Conservation (phyloP, 2,888 invertebrate genomes). For the Electrophaes corylata region DNA sequence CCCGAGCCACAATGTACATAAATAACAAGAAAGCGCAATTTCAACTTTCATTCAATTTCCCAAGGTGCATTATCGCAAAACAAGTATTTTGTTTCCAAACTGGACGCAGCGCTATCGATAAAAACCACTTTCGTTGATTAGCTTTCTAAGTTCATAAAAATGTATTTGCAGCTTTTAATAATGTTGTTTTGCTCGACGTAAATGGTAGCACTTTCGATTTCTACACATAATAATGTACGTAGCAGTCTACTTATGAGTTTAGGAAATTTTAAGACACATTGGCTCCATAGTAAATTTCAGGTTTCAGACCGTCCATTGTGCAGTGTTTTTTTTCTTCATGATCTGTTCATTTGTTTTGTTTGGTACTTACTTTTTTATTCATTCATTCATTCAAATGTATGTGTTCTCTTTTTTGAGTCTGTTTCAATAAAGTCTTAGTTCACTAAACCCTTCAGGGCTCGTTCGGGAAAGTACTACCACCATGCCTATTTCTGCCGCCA, state of each 20-base stretch:
- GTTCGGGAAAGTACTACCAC: too few relatives aligned
- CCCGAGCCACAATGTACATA: slow-evolving; percentile 20
- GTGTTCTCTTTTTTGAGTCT: too few relatives aligned
- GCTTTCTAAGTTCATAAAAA: slow-evolving; percentile 41
- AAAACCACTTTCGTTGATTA: slow-evolving; percentile 37
- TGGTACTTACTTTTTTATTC: too few relatives aligned
- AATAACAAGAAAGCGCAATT: slow-evolving; percentile 29
- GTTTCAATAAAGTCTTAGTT: too few relatives aligned
- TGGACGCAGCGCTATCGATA: slow-evolving; percentile 22
- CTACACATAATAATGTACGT: slow-evolving; percentile 1
- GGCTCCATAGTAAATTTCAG: too few relatives aligned
- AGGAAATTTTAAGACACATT: too few relatives aligned
- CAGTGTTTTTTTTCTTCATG: too few relatives aligned
- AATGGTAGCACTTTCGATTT: slow-evolving; percentile 26
- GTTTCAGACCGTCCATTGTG: too few relatives aligned
- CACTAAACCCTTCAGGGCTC: too few relatives aligned
- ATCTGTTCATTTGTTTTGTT: too few relatives aligned
- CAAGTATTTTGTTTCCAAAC: slow-evolving; percentile 17
- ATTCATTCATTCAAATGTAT: too few relatives aligned
- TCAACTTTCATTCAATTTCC: slow-evolving; percentile 30
- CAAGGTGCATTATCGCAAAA: slow-evolving; percentile 25
- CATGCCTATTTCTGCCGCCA: too few relatives aligned
- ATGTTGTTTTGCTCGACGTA: slow-evolving; percentile 11
- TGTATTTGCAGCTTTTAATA: slow-evolving; percentile 29
- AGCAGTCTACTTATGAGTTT: not conserved